Conservation (phyloP, 2,113 vertebrate genomes). For the Zosterops hypoxanthus region DNA sequence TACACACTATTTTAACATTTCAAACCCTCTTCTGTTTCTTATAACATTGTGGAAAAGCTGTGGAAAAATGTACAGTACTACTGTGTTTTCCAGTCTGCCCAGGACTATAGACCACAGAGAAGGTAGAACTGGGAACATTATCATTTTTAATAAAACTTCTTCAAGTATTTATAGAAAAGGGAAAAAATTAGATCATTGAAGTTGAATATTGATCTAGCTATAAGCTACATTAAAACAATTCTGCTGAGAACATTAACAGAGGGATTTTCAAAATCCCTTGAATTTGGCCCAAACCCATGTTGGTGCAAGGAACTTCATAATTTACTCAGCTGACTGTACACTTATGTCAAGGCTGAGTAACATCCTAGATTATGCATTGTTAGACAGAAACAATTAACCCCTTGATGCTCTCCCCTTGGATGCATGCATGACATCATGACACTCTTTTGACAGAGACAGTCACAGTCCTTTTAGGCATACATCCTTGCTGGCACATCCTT, state of each 20-base stretch:
- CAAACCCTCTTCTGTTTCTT: neutral
- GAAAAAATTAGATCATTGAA: neutral
- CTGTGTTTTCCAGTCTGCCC: neutral
- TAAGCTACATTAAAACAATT: neutral
- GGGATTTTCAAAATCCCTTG: neutral
- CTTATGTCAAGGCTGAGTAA: neutral
- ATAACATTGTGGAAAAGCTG: neutral
- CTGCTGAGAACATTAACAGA: neutral
- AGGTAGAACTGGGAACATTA: neutral
- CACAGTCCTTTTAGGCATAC: neutral
- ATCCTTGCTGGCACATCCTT: neutral
- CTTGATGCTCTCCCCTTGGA: neutral
- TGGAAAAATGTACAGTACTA: neutral
- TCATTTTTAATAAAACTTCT: neutral
- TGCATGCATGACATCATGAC: neutral
- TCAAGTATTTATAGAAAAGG: neutral
- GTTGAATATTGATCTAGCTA: neutral
- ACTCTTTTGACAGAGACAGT: neutral
- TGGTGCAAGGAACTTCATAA: neutral
- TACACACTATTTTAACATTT: neutral
- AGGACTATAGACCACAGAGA: neutral
- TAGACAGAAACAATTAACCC: neutral
- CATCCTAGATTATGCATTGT: neutral
- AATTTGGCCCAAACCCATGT: neutral
- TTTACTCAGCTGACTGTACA: neutral